Evolutionary conservation across 2,888 invertebrate genomes (phyloP).

Genomic region (Tenthredo distinguenda): DNA sequence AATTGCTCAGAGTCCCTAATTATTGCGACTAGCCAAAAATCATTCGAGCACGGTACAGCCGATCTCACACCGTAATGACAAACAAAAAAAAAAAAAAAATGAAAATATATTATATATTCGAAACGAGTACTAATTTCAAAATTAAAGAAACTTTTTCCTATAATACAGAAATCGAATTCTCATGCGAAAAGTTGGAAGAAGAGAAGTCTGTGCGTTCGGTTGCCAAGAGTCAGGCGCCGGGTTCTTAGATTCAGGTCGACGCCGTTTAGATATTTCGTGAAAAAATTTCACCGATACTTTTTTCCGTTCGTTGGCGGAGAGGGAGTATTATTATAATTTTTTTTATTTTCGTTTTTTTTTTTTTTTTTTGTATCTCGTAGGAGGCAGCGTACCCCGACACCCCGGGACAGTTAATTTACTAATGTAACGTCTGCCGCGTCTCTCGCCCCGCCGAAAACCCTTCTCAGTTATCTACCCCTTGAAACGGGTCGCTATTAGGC

Average conservation of each 20-base stretch:
- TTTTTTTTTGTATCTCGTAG: background rate
- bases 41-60: no score
- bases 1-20: slow-evolving; percentile 20
- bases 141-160: background rate
- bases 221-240: background rate
- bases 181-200: background rate
- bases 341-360: slow-evolving; percentile 12
- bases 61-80: background rate
- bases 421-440: slow-evolving; percentile 67
- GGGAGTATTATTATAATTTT: background rate
- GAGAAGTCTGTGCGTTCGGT: background rate
- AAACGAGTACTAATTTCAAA: background rate
- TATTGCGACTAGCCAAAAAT: slow-evolving; percentile 4
- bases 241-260: background rate
- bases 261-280: background rate
- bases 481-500: slow-evolving; percentile 74
- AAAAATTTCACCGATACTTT: background rate
- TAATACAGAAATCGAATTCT: background rate
- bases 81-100: background rate
- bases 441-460: slow-evolving; percentile 50
- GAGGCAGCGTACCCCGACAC: slow-evolving; percentile 8
- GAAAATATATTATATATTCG: no score
- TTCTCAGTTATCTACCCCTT: slow-evolving; percentile 58
- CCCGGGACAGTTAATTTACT: slow-evolving; percentile 70
- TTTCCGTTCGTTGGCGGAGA: background rate